Evolutionary conservation across 2,888 invertebrate genomes (phyloP).

Genomic region (Drosophila subquinaria): DNA sequence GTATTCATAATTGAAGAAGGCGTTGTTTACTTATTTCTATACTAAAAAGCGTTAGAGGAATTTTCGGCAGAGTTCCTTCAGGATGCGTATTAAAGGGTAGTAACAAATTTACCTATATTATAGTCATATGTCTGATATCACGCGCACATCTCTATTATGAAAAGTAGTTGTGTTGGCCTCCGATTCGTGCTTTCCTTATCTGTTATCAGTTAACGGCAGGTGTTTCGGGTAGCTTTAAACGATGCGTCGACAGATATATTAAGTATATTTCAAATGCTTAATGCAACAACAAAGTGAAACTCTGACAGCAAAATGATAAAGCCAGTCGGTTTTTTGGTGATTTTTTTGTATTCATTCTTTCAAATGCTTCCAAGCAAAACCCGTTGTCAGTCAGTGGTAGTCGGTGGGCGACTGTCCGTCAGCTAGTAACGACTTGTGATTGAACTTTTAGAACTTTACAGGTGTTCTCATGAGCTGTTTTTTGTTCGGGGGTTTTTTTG

Average conservation of each 20-base stretch:
- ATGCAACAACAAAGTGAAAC: slow-evolving; percentile 17
- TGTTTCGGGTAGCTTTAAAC: slow-evolving; percentile 18
- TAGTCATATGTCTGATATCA: background rate
- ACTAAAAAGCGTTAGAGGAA: too few relatives aligned
- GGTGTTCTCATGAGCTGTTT: slow-evolving; percentile 15
- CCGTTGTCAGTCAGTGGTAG: slow-evolving; percentile 17
- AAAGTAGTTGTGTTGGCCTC: background rate
- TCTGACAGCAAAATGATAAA: slow-evolving; percentile 36
- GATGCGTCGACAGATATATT: slow-evolving; percentile 21
- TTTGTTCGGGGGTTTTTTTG: slow-evolving; percentile 38
- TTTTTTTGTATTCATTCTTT: slow-evolving; percentile 13
- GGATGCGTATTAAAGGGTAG: too few relatives aligned
- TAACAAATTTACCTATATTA: background rate
- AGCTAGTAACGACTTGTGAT: slow-evolving; percentile 12
- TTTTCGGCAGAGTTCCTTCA: too few relatives aligned
- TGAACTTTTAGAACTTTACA: slow-evolving; percentile 17
- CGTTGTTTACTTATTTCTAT: too few relatives aligned
- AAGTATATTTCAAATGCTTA: slow-evolving; percentile 3
- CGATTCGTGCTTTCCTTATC: slow-evolving; percentile 20
- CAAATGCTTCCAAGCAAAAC: slow-evolving; percentile 3
- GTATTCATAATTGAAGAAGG: too few relatives aligned
- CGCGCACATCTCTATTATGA: background rate
- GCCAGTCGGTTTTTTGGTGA: slow-evolving; percentile 33
- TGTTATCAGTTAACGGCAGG: slow-evolving; percentile 27
- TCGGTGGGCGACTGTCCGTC: slow-evolving; percentile 16